A percentile compares a stretch with the other conserved stretches of the same genome.
Conservation (phyloP, 2,797 vertebrate species). For the Artibeus jamaicensis region DNA sequence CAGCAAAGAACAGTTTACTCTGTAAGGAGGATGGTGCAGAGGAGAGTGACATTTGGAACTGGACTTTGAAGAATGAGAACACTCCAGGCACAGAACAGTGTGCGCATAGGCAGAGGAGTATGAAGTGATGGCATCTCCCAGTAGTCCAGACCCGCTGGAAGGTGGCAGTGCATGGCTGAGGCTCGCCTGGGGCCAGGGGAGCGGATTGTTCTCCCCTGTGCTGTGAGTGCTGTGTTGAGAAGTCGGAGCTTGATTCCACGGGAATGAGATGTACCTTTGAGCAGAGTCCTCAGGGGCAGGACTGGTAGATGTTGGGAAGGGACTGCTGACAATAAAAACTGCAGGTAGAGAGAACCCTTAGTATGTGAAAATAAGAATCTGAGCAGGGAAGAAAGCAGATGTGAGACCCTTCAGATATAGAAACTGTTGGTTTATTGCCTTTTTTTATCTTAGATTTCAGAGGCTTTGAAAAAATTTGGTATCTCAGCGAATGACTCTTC, state of each 20-base stretch:
- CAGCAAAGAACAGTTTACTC: background rate
- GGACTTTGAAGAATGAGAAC: background rate
- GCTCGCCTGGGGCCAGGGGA: background rate
- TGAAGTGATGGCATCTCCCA: background rate
- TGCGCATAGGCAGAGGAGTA: background rate
- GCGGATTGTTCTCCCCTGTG: too few relatives aligned
- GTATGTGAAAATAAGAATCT: background rate
- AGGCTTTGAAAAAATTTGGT: constrained; percentile 95
- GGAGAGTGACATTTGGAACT: background rate
- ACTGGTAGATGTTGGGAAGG: background rate
- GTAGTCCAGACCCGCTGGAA: background rate
- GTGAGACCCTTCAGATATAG: background rate
- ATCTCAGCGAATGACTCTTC: constrained; percentile 89
- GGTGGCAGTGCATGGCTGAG: background rate
- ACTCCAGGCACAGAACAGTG: background rate
- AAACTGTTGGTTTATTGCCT: background rate
- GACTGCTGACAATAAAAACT: background rate
- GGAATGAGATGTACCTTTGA: background rate
- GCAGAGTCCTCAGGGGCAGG: background rate
- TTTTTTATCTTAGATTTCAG: constrained; percentile 90
- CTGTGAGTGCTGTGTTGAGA: background rate
- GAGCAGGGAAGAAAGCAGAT: background rate
- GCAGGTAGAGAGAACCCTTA: background rate
- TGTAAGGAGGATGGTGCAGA: background rate
- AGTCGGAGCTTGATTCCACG: background rate